These are phyloP conservation scores for Lagria hirta DNA, from an alignment of 2,888 invertebrate species.

Conservation along the genomic window DNA sequence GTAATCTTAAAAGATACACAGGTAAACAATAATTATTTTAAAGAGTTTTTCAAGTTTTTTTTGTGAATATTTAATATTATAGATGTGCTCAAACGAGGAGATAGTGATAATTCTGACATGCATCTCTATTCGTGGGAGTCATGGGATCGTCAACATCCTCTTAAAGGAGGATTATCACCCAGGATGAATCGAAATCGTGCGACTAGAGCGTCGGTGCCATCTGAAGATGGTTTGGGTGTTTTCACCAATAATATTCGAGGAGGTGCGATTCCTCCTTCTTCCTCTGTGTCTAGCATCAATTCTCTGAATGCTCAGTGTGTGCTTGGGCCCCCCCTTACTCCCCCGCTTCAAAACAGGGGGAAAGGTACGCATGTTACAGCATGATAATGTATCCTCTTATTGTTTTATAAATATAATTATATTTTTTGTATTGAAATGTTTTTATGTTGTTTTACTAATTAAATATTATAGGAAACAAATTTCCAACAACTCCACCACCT, in stretches of 20 bases:
- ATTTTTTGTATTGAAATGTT: too few species aligned
- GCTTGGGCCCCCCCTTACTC: slow-evolving; percentile 47
- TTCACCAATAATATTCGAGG: slow-evolving; percentile 50
- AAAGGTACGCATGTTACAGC: slow-evolving; percentile 48
- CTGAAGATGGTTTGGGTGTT: slow-evolving; percentile 59
- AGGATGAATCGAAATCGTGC: slow-evolving; percentile 55
- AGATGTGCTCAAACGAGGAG: slow-evolving; percentile 64
- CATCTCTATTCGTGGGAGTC: slow-evolving; percentile 94
- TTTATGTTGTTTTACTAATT: too few species aligned
- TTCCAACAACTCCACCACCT: slow-evolving; percentile 81
- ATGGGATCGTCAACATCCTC: slow-evolving; percentile 74
- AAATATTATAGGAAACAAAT: slow-evolving; percentile 64
- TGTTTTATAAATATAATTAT: too few species aligned
- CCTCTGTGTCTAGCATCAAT: slow-evolving; percentile 58
- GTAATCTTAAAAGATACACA: slow-evolving; percentile 81
- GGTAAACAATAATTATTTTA: slow-evolving; percentile 61
- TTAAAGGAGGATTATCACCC: slow-evolving; percentile 56
- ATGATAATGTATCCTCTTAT: slow-evolving; percentile 9
- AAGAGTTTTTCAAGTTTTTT: too few species aligned
- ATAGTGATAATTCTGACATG: slow-evolving; percentile 59
- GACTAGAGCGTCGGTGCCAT: slow-evolving; percentile 61
- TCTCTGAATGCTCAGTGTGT: slow-evolving; percentile 53
- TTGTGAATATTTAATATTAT: slow-evolving; percentile 30
- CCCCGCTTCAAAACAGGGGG: slow-evolving; percentile 48
- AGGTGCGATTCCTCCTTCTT: slow-evolving; percentile 55